Evolutionary conservation across 2,797 vertebrate genomes (phyloP), one percentile per base, ranked within the genome.

Genomic region (Nannoperca australis): DNA sequence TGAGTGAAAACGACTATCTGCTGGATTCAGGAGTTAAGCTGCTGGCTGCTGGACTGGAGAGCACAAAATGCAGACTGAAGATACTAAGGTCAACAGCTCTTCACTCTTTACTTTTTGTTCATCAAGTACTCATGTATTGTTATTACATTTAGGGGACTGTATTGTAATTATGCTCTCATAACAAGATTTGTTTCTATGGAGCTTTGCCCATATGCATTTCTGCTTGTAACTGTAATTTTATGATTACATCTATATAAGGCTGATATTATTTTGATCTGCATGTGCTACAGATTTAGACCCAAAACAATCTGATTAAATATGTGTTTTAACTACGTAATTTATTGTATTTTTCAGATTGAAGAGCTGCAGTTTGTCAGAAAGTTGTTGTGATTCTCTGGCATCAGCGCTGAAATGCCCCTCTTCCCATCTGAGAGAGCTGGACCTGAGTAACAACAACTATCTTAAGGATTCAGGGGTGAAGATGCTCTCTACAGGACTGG

Each of bases 391-490:
- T 18, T n/a, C 56, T 55, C 55, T 83, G 51, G 72, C 76, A 13
- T 79, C 68, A 4, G 81, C 63, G 0, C 63, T 79, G 45, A 79
- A 68, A 10, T 72, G 63, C 24, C 1, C 18, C 12, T 51, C 72
- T 9, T 78, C 76, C n/a, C 27, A 11, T 14, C 55, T 83, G 61
- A 50, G 3, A 71, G 55, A 66, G 17, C 63, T 83, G 47, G 72
- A 83, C 20, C 49, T 83, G 44, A 76, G 72, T 40, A 59, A 72
- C 36, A 75, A 70, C 81, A 64, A 68, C 53, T 70, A 79, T 49
- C 40, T 83, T 9, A 38, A 59, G 47, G 63, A 73, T 15, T 72
- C 73, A 22, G 81, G 63, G 3, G 44, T 83, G 53, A 69, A 73
- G 45, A 30, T 53, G 5, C 68, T 83, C 6, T 79, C 27, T 2